Evolutionary conservation across 1,140 invertebrate species (phyloP).

Genomic region (Danaus melanippus): DNA sequence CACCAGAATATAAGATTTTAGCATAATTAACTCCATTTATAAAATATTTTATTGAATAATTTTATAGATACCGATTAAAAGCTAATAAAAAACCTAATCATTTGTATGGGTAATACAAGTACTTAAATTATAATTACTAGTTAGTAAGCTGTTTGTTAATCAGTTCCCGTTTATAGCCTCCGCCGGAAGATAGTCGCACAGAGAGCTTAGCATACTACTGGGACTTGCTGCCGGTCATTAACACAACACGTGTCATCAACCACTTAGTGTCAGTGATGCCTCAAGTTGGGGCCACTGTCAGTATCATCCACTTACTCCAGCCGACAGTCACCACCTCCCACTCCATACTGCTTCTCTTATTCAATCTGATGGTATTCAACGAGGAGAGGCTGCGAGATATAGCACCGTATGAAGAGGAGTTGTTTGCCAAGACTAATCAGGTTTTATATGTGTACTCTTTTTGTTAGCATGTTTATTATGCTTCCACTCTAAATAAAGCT

Average conservation of each 20-base stretch:
- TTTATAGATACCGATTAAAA: too few species aligned
- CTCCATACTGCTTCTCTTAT: slow-evolving; percentile 41
- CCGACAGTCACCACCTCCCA: slow-evolving; percentile 32
- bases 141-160: too few species aligned
- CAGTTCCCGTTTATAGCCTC: slow-evolving; percentile 33
- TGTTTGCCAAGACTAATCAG: slow-evolving; percentile 46
- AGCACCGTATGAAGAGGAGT: slow-evolving; percentile 37
- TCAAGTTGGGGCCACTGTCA: slow-evolving; percentile 25
- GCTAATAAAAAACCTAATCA: too few species aligned
- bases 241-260: slow-evolving; percentile 45
- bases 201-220: slow-evolving; percentile 50
- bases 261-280: slow-evolving; percentile 34
- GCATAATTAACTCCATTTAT: too few species aligned
- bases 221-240: slow-evolving; percentile 55
- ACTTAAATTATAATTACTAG: too few species aligned
- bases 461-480: too few species aligned
- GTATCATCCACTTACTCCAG: slow-evolving; percentile 41
- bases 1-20: background rate
- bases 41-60: too few species aligned
- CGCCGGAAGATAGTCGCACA: slow-evolving; percentile 40
- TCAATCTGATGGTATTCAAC: slow-evolving; percentile 49
- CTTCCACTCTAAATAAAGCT: too few species aligned
- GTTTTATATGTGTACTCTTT: slow-evolving; percentile 15
- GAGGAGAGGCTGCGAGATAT: slow-evolving; percentile 36
- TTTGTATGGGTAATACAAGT: too few species aligned